Percentiles rank a stretch among this genome's conserved stretches.
Evolutionary conservation across 1,140 invertebrate species (phyloP).

Genomic region (Bactericera cockerelli): DNA sequence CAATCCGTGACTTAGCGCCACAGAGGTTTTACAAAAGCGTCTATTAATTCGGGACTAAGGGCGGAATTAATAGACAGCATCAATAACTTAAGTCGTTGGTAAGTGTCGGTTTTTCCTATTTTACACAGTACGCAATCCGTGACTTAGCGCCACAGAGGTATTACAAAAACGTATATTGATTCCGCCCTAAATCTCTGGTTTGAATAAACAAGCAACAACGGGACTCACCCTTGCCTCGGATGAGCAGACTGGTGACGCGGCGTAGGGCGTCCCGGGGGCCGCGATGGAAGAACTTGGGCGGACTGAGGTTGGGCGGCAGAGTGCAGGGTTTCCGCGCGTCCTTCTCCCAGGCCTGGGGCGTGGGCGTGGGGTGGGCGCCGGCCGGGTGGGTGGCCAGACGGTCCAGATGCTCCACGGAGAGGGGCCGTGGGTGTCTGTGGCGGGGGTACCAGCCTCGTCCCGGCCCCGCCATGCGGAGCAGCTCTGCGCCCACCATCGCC

Average conservation of each 20-base stretch:
- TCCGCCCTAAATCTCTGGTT: too few relatives aligned
- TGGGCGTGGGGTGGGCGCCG: constrained; percentile 30
- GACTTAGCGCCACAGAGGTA: too few relatives aligned
- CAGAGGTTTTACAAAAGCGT: too few relatives aligned
- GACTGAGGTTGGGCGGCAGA: constrained; percentile 64
- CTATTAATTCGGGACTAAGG: too few relatives aligned
- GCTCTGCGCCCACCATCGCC: constrained; percentile 53
- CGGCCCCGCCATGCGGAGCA: constrained; percentile 56
- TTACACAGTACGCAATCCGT: too few relatives aligned
- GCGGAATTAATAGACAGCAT: too few relatives aligned
- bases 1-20: too few relatives aligned
- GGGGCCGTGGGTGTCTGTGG: constrained; percentile 48
- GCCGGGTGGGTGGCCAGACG: constrained; percentile 33
- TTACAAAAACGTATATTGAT: too few relatives aligned
- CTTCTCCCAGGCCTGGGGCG: constrained; percentile 36
- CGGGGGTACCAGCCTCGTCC: constrained; percentile 70
- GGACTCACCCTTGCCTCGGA: constrained; percentile 56
- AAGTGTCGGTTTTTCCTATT: too few relatives aligned
- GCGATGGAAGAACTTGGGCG: constrained; percentile 63
- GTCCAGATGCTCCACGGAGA: constrained; percentile 68
- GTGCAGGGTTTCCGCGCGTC: constrained; percentile 51
- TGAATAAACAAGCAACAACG: too few relatives aligned
- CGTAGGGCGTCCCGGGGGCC: constrained; percentile 65
- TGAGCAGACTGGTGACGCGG: constrained; percentile 70
- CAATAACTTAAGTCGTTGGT: too few relatives aligned